phyloP scores from a whole-genome alignment of 2,113 vertebrate genomes.

The Lates calcarifer region DNA sequence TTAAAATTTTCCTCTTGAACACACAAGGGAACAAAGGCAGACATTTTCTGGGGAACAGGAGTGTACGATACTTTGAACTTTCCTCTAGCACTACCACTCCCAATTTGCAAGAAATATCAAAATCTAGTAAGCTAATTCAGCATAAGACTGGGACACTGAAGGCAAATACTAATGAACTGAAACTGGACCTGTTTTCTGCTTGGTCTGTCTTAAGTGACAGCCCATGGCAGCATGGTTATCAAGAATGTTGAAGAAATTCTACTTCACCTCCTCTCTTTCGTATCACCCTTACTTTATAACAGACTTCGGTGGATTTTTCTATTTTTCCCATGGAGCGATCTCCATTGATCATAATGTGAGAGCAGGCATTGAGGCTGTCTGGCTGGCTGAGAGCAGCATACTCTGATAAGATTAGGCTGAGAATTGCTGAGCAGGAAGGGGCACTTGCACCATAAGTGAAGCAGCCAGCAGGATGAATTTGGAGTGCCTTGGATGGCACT shows the following conservation, averaged over 20 bases:
- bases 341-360: constrained; percentile 62
- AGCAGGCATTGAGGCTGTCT: constrained; percentile 42
- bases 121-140: too few relatives aligned
- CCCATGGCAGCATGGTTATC: constrained; percentile 21
- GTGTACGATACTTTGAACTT: background rate
- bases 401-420: constrained; percentile 63
- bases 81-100: background rate
- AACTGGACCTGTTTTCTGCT: constrained; percentile 12
- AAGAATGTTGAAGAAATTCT: constrained; percentile 11
- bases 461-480: constrained; percentile 47
- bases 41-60: background rate
- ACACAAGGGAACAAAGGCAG: background rate
- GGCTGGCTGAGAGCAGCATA: constrained; percentile 36
- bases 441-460: constrained; percentile 48
- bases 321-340: constrained; percentile 48
- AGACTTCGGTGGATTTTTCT: constrained; percentile 48
- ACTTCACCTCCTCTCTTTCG: constrained; percentile 28
- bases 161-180: constrained; percentile 14
- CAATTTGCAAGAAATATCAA: background rate
- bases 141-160: too few relatives aligned
- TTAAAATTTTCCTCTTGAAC: background rate
- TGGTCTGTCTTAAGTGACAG: constrained; percentile 24
- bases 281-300: constrained; percentile 61
- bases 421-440: constrained; percentile 54
- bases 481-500: constrained; percentile 30